A percentile compares a stretch with the other conserved stretches of the same genome.
Conservation (phyloP, 2,113 vertebrate species). For the Copsychus sechellarum region DNA sequence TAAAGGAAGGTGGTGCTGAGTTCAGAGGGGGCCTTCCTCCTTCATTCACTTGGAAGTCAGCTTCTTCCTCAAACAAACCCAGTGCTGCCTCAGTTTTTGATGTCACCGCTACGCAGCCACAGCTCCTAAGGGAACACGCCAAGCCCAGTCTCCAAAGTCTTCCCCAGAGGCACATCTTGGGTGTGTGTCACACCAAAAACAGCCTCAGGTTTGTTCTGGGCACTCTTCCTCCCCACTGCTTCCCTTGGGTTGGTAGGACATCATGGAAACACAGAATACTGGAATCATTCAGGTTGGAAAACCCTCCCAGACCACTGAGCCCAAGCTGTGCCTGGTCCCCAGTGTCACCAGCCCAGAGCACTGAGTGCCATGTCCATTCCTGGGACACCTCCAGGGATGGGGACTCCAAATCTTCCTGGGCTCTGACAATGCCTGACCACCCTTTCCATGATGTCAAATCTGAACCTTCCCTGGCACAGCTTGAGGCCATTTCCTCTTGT, state of each 20-base stretch:
- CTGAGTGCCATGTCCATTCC: neutral
- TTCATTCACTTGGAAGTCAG: neutral
- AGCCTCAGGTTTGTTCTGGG: neutral
- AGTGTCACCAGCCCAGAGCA: neutral
- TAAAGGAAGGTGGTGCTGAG: neutral
- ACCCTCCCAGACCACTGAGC: accelerated
- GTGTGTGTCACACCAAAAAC: neutral
- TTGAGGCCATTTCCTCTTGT: neutral
- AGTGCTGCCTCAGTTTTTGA: neutral
- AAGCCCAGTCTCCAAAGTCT: neutral
- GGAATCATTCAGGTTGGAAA: neutral
- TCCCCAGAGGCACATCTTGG: accelerated
- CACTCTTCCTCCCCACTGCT: neutral
- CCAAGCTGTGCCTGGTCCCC: accelerated
- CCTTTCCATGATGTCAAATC: too few species aligned
- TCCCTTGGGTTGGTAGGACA: neutral
- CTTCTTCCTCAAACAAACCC: neutral
- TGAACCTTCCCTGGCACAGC: neutral
- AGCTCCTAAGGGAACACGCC: neutral
- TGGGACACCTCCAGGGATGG: neutral
- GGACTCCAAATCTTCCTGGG: neutral
- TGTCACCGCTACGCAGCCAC: neutral
- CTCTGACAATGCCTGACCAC: neutral
- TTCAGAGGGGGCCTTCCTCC: neutral
- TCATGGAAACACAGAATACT: neutral